Conservation (phyloP, 2,113 vertebrate genomes). For the Ophiodon elongatus region DNA sequence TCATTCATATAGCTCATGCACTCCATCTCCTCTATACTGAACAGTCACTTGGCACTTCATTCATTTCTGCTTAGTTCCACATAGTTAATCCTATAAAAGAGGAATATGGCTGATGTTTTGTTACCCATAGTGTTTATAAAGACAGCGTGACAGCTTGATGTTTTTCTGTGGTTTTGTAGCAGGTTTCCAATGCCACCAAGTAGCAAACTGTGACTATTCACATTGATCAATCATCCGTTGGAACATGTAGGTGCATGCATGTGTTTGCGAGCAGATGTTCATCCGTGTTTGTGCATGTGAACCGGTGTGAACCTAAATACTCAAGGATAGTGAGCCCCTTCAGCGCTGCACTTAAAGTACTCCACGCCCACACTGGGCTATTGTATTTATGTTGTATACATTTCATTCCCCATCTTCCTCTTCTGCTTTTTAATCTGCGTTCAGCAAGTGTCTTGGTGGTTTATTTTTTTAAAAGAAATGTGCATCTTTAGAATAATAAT, state of each 20-base stretch:
- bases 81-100: slow-evolving; percentile 66
- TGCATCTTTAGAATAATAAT: slow-evolving; percentile 28
- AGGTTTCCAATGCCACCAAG: slow-evolving; percentile 36
- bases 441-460: slow-evolving; percentile 7
- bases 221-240: slow-evolving; percentile 7
- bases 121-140: slow-evolving; percentile 39
- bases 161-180: slow-evolving; percentile 9
- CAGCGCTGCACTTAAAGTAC: slow-evolving; percentile 44
- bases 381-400: slow-evolving; percentile 54
- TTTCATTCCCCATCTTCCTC: slow-evolving; percentile 30
- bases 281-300: slow-evolving; percentile 2
- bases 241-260: background rate
- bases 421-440: slow-evolving; percentile 36
- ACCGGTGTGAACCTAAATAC: slow-evolving; percentile 39
- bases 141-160: slow-evolving; percentile 15
- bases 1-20: slow-evolving; percentile 35
- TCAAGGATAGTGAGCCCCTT: slow-evolving; percentile 49
- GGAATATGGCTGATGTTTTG: slow-evolving; percentile 42
- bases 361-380: slow-evolving; percentile 48
- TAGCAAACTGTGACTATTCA: background rate
- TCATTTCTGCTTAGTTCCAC: slow-evolving; percentile 64
- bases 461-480: slow-evolving; percentile 47
- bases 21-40: slow-evolving; percentile 10
- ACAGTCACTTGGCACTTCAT: slow-evolving; percentile 38
- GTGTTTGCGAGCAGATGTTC: slow-evolving; percentile 3